These are phyloP conservation scores for Brachirus orientalis DNA, from an alignment of 2,113 vertebrate genomes.

Conservation along the genomic window DNA sequence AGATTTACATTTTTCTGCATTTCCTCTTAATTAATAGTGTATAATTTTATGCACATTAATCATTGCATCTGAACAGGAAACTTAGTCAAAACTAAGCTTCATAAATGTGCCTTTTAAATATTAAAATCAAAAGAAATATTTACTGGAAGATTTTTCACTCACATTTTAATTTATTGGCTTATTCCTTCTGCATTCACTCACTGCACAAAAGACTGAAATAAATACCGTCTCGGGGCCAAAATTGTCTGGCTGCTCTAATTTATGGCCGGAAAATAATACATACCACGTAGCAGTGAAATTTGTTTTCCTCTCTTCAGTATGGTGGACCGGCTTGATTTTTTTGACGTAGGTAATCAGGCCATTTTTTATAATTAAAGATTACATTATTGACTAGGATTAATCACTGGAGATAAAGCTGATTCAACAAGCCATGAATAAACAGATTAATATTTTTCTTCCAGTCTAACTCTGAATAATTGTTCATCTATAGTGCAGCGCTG, in stretches of 20 bases:
- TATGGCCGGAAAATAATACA: constrained; percentile 49
- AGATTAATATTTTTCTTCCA: constrained; percentile 68
- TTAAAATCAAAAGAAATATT: background rate
- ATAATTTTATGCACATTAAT: background rate
- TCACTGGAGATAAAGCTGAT: constrained; percentile 74
- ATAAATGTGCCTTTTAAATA: background rate
- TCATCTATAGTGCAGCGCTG: constrained; percentile 63
- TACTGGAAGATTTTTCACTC: background rate
- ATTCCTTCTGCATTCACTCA: constrained; percentile 16
- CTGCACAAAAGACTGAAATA: constrained; percentile 28
- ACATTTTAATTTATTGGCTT: background rate
- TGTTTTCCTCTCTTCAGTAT: constrained; percentile 54
- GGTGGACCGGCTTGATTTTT: constrained; percentile 58
- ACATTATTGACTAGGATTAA: constrained; percentile 79
- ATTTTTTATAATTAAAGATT: constrained; percentile 77
- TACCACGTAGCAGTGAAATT: constrained; percentile 42
- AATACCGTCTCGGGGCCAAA: constrained; percentile 17
- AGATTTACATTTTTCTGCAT: constrained; percentile 3
- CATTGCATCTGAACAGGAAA: background rate
- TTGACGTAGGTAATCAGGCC: constrained; percentile 66
- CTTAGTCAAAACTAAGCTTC: background rate
- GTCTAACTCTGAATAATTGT: constrained; percentile 69
- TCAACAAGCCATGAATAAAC: constrained; percentile 79
- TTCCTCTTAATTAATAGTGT: background rate
- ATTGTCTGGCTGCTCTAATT: constrained; percentile 48